Base-by-base conservation (phyloP, 2,888 invertebrate genomes). In the Drosophila basisetae region DNA sequence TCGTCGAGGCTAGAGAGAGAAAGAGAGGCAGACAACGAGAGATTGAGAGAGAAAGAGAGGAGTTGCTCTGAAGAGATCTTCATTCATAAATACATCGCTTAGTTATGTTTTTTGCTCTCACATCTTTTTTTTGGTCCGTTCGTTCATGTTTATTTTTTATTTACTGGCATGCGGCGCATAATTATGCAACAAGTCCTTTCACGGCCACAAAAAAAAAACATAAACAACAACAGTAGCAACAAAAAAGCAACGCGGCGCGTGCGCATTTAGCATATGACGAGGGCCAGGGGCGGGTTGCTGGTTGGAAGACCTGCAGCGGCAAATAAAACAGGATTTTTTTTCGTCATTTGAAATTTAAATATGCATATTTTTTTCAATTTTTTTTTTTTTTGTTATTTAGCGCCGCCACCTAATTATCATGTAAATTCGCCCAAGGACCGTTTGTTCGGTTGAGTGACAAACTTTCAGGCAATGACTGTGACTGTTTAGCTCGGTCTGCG, bases 141-240 rank as follows among this genome's bases (percentile, higher is more conserved):
- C 35, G 59, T 61, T 65, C 30, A 47, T 61, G 64, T 49, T 75
- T 58, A 66, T 71, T 69, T 68, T 62, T 54, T 77, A 41, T 82
- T 80, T 66, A 73, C 76, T 84, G 82, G 89, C 87, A 84, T 76
- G 80, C 72, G 76, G 71, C 78, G 79, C 79, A 86, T 87, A 89
- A 87, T 90, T 90, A 91, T 91, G 91, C 91, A 91, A 90, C 90
- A 91, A 91, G 91, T 90, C 90, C 91, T 90, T 89, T 78, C 64
- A 65, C 59, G 78, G 74, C 72, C 72, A 73, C 67, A 70, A 72
- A 53, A 28, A 58, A 60, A 62, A 58, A 76, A 30, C 13, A 25
- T 28, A 25, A 28, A 55, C n/a, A 35, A 35, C 13, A 58, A 18
- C 66, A 76, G 35, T 0, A 35, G 22, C 22, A 58, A 56, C 25